phyloP scores from a whole-genome alignment of 1,140 invertebrate genomes.

The Drosophila mayri region DNA sequence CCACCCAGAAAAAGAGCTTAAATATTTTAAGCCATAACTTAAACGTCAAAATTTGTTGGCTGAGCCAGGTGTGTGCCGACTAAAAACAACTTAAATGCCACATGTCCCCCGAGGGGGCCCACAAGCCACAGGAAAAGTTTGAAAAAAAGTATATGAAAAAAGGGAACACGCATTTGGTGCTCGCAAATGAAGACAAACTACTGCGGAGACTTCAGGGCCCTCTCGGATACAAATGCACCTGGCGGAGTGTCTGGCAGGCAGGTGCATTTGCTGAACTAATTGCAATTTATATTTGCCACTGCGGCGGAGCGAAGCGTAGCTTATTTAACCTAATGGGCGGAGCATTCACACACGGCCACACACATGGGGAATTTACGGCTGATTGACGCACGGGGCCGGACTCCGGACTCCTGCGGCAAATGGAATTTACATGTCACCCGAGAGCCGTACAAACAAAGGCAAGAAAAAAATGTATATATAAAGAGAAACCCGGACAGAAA shows the following conservation, averaged over 20 bases:
- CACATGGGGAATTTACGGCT: constrained; percentile 32
- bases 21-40: constrained; percentile 80
- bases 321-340: constrained; percentile 56
- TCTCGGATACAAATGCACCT: constrained; percentile 58
- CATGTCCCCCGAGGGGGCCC: constrained; percentile 39
- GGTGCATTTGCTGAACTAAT: constrained; percentile 57
- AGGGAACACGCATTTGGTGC: constrained; percentile 27
- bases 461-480: constrained; percentile 18
- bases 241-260: constrained; percentile 38
- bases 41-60: constrained; percentile 66
- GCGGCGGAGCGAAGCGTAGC: constrained; percentile 32
- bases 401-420: constrained; percentile 33
- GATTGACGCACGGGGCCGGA: constrained; percentile 57
- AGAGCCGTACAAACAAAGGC: constrained; percentile 11
- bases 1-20: constrained; percentile 47
- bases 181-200: constrained; percentile 73
- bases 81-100: constrained; percentile 77
- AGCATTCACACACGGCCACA: constrained; percentile 19
- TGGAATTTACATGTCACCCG: constrained; percentile 54
- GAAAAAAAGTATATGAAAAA: constrained; percentile 20
- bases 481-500: constrained; percentile 29
- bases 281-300: constrained; percentile 62
- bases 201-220: constrained; percentile 37
- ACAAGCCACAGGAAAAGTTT: constrained; percentile 26
- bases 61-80: constrained; percentile 49